phyloP scores from a whole-genome alignment of 2,797 vertebrate genomes.

The Chiroxiphia lanceolata region DNA sequence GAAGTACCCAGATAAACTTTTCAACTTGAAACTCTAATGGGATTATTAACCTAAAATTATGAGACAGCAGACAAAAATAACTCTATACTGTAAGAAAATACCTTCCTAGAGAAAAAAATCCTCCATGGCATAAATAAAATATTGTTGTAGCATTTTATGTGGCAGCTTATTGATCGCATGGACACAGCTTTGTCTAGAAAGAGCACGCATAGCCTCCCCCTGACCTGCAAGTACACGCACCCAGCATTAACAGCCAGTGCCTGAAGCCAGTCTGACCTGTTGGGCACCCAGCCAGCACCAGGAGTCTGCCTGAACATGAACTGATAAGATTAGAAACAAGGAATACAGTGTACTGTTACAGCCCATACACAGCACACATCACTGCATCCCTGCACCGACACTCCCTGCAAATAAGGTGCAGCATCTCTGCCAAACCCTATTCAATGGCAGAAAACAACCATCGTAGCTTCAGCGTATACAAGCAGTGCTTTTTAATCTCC shows the following conservation, averaged over 20 bases:
- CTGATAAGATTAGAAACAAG: slow-evolving; percentile 27
- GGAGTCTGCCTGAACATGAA: background rate
- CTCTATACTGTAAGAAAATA: background rate
- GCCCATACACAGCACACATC: accelerated
- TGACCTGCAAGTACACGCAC: background rate
- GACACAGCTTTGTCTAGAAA: background rate
- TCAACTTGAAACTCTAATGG: background rate
- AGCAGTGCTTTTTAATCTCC: background rate
- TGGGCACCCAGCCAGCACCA: slow-evolving; percentile 3
- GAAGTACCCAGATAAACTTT: background rate
- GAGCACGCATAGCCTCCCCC: background rate
- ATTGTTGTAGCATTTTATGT: background rate
- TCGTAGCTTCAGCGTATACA: accelerated
- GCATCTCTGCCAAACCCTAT: background rate
- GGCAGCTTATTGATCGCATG: background rate
- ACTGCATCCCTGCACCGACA: accelerated
- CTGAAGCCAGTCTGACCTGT: background rate
- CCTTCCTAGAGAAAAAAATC: background rate
- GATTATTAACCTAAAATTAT: background rate
- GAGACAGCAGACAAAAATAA: background rate
- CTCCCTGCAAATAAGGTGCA: background rate
- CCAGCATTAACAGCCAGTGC: background rate
- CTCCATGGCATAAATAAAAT: background rate
- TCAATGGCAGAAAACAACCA: background rate
- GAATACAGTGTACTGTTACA: background rate